A percentile compares a stretch with the other conserved stretches of the same genome.
Evolutionary conservation across 37 sponge, comb jelly and placozoan genomes (phyloP).

Genomic region (Tethya wilhelma): DNA sequence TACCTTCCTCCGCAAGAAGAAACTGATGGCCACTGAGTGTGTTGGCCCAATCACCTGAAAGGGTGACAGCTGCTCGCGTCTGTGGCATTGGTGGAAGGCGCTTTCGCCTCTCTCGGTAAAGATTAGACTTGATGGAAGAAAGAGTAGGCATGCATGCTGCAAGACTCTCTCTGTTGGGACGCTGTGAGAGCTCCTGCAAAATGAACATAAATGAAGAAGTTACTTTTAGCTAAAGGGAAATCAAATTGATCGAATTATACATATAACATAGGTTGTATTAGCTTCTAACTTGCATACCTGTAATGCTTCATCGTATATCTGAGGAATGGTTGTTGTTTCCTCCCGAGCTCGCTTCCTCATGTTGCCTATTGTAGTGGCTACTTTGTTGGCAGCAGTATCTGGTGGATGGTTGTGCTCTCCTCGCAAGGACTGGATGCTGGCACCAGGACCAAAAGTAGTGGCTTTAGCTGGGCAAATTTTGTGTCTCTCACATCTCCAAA

Average conservation of each 20-base stretch:
- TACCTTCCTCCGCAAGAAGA: slow-evolving; percentile 1
- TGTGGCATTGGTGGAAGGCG: slow-evolving; percentile 12
- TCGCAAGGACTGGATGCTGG: not conserved
- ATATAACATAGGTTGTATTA: too few relatives aligned
- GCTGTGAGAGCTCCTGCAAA: not conserved
- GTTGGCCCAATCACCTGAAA: slow-evolving; percentile 20
- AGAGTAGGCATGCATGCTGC: not conserved
- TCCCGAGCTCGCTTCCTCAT: too few relatives aligned
- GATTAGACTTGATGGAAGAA: not conserved
- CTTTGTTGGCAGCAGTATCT: too few relatives aligned
- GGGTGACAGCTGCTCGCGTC: not conserved
- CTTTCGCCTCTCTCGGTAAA: slow-evolving; percentile 9
- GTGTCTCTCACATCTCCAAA: slow-evolving; percentile 25
- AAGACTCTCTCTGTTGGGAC: not conserved
- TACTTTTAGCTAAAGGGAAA: too few relatives aligned
- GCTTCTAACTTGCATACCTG: too few relatives aligned
- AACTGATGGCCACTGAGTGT: slow-evolving; percentile 5
- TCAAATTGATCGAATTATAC: too few relatives aligned
- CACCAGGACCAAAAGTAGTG: not conserved
- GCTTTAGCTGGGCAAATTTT: not conserved
- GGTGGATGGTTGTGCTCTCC: not conserved
- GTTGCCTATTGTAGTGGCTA: too few relatives aligned
- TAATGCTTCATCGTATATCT: too few relatives aligned
- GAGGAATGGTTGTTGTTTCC: too few relatives aligned
- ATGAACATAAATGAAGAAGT: too few relatives aligned